Base-by-base conservation (phyloP, 2,113 vertebrate species). In the Aspiorhynchus laticeps region DNA sequence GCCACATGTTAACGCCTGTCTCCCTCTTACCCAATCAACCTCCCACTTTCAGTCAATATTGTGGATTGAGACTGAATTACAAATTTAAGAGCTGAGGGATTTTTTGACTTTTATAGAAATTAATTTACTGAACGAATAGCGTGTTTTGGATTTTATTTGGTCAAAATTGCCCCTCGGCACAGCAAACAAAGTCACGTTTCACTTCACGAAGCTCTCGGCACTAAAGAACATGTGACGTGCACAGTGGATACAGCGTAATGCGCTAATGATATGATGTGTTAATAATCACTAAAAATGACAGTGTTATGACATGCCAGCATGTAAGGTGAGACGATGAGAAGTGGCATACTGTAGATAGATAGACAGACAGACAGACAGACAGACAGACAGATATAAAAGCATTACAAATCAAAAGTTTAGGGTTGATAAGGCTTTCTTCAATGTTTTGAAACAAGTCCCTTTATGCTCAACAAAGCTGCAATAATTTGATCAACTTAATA, bases 111-210 rank as follows among this genome's bases (percentile, higher is more conserved):
- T 71, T 26, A 11, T 77, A 69, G 41, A 56, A 80, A 69, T 51
- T 7, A 59, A 59, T 59, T 59, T 59, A 24, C 53, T 59, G 26
- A 33, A 69, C 31, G 7, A 19, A 26, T 53, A 17, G 51, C 15
- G 7, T 26, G 12, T 21, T 82, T 82, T 81, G 14, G 46, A 11
- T 59, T 43, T 8, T 6, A 48, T 73, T 63, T 86, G 61, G 38
- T 79, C 48, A 36, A 67, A 82, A 67, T 67, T 46, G 61, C 6
- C 41, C 24, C 38, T 65, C 94, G 78, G 92, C 87, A 91, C 69
- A 88, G 67, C 87, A 87, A 92, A 89, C 88, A 88, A 92, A 56
- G 93, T 93, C 93, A 93, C 93, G 92, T 94, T 94, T 94, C 92
- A 92, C 93, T 92, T 91, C 91, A 93, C 90, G 91, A 89, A 83